A percentile compares a stretch with the other conserved stretches of the same genome.
Evolutionary conservation across 2,113 vertebrate genomes (phyloP).

Genomic region (Casuarius casuarius): DNA sequence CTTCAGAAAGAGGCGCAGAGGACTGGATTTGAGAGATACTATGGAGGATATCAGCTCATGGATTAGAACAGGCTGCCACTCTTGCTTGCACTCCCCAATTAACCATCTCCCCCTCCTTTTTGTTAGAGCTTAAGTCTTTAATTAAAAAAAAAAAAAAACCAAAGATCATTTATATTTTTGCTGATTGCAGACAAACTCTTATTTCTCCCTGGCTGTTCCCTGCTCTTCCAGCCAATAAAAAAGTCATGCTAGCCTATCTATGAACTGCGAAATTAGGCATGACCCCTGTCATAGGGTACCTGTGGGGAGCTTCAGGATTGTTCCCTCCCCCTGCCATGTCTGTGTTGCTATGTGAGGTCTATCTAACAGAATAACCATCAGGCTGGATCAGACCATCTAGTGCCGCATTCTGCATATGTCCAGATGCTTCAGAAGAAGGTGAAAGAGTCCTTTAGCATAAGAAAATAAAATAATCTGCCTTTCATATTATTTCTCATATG

Average conservation of each 20-base stretch:
- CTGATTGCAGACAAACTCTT: background rate
- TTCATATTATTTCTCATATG: background rate
- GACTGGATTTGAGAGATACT: background rate
- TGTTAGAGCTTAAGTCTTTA: background rate
- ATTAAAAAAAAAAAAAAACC: background rate
- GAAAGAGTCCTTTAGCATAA: background rate
- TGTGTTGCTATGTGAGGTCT: too few species aligned
- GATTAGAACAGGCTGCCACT: background rate
- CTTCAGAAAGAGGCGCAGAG: background rate
- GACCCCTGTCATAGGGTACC: background rate
- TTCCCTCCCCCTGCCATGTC: too few species aligned
- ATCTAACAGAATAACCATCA: background rate
- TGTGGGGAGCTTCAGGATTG: background rate
- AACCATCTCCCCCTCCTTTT: background rate
- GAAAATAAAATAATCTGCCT: background rate
- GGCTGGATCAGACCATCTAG: background rate
- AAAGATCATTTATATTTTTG: background rate
- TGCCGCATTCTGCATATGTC: background rate
- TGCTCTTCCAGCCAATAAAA: background rate
- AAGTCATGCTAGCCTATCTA: background rate
- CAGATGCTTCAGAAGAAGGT: background rate
- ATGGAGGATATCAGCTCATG: background rate
- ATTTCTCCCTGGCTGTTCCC: background rate
- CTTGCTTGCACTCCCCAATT: background rate
- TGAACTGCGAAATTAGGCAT: background rate